phyloP scores from a whole-genome alignment of 2,797 vertebrate species.

The Lemur catta region DNA sequence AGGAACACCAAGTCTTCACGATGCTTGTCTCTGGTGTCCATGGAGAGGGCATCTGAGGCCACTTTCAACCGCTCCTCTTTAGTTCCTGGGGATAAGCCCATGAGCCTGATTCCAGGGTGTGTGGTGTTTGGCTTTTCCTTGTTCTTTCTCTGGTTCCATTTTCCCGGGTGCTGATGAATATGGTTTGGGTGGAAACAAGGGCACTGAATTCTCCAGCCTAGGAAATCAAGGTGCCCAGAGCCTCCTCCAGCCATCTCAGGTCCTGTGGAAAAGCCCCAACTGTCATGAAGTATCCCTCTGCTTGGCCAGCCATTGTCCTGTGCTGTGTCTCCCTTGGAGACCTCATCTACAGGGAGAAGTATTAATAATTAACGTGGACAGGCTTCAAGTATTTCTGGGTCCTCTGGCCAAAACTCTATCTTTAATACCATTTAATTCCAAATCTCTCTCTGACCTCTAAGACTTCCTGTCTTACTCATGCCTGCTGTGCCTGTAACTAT shows the following conservation, averaged over 20 bases:
- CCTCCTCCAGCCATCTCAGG: not conserved
- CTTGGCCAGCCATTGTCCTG: not conserved
- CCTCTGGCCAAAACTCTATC: not conserved
- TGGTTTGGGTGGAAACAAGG: not conserved
- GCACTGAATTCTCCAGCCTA: not conserved
- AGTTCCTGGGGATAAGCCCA: not conserved
- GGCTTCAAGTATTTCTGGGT: not conserved
- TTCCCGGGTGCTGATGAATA: not conserved
- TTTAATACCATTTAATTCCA: not conserved
- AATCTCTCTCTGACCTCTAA: constrained; percentile 15
- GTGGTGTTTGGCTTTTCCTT: not conserved
- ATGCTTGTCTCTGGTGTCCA: not conserved
- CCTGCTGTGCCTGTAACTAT: not conserved
- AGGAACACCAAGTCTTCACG: not conserved
- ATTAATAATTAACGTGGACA: not conserved
- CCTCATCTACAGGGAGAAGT: not conserved
- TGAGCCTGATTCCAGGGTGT: not conserved
- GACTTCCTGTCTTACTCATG: not conserved
- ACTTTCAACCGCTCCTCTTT: not conserved
- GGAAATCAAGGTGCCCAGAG: not conserved
- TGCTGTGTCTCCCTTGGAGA: not conserved
- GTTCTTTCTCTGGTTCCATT: not conserved
- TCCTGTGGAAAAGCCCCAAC: not conserved
- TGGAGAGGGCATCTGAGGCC: not conserved
- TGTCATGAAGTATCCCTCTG: not conserved